Base-by-base conservation (phyloP, 2,888 invertebrate species). In the Candidula unifasciata region DNA sequence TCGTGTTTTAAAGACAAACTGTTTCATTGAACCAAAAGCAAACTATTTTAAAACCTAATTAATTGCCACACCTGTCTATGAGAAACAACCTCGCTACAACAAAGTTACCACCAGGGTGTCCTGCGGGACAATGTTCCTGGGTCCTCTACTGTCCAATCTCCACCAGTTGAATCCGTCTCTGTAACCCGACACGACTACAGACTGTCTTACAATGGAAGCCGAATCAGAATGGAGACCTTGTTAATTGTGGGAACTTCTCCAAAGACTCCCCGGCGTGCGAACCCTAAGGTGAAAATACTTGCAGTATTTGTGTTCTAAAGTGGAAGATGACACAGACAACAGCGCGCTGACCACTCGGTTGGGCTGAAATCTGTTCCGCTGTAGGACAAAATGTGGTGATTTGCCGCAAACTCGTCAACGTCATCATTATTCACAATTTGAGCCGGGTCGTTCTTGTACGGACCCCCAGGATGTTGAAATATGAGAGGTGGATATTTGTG, bases 181-280 rank as follows among this genome's bases (percentile, higher is more conserved):
- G 71, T 71, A 71, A 71, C 71, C n/a, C 21, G 71, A 71, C 44
- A 71, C 71, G 2, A 24, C 21, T 24, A 44, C n/a, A 44, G 44
- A 10, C 24, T 1, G n/a, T 3, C n/a, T 44, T 2, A 18, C 10
- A 37, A 71, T 37, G 24, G 24, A 37, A 13, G 24, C 24, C 71
- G n/a, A 71, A 44, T 37, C 21, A 24, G 3, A 37, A 71, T 8
- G 0, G 10, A 37, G 21, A n/a, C 6, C 44, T 24, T 71, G 24
- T 71, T 71, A 71, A 71, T 71, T n/a, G 16, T 71, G 71, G 21
- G 10, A 13, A n/a, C 71, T 10, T 16, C 71, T 37, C 5, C 24
- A 6, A 37, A 71, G n/a, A 44, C 21, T 2, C 37, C 33, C 10
- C 2, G 44, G 6, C 71, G 44, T 69, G 35, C 13, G 18, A 35